Evolutionary conservation across 2,113 vertebrate genomes (phyloP), one percentile per base, ranked within the genome.

Genomic region (Cyanoliseus patagonus): DNA sequence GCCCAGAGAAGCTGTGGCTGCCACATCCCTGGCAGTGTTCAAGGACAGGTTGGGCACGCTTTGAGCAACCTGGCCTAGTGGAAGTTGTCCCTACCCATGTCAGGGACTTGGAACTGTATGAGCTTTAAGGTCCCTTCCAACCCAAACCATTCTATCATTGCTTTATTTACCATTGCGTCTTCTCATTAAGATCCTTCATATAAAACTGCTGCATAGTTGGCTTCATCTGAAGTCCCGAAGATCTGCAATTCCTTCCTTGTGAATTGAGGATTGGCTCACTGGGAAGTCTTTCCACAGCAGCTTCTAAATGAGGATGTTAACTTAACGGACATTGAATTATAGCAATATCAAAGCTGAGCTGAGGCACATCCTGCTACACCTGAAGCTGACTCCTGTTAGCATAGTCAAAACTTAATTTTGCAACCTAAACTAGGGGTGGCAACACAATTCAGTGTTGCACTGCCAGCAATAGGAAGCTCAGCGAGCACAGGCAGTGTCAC

Each of bases 401-500:
- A 37, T 0, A 11, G 22, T 23, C 10, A 64, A 44, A 83, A 18
- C 24, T 11, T 13, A 13, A 35, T 25, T 79, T 75, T 72, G 23
- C 46, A 66, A 2, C 30, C 25, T 52, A 35, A 57, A 3, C 24
- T 9, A 11, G 30, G 8, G 33, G 6, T 55, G 61, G 35, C 12
- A 84, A 61, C 57, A 59, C 57, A 82, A 77, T 17, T 22, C 30
- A 28, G 28, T 6, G 30, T 39, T 57, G 46, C 18, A 12, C 16
- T 37, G 7, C 9, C 5, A 57, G 79, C 49, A 69, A 30, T 0
- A 16, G 15, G 28, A 64, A 85, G 37, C 7, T 52, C 76, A 67
- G 35, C 0, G 1, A 35, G 41, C 67, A 31, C 0, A 1, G 33
- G 61, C 16, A 66, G 47, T 2, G 10, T 3, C 76, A 44, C 42